phyloP scores from a whole-genome alignment of 2,888 invertebrate genomes.

The Phortica magna region DNA sequence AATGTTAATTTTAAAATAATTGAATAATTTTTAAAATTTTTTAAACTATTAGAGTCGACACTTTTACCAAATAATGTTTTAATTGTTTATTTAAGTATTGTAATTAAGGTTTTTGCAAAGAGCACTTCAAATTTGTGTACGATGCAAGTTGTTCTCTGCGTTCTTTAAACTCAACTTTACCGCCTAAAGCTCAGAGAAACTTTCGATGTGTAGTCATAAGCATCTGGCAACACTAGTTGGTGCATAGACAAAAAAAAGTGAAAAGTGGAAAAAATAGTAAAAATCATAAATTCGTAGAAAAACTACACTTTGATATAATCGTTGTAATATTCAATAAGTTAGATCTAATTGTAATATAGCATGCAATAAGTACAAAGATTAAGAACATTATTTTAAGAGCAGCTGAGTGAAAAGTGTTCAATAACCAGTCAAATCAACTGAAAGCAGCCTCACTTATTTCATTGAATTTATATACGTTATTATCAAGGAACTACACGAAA shows the following conservation, averaged over 20 bases:
- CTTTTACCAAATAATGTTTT: no score
- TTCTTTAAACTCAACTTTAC: no score
- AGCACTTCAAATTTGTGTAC: no score
- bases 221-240: conserved; percentile 5
- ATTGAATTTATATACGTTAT: conserved; percentile 10
- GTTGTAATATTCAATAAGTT: background rate
- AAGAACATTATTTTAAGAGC: background rate
- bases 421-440: background rate
- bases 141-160: no score
- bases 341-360: background rate
- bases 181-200: no score
- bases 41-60: no score
- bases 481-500: conserved; percentile 21
- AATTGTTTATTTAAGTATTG: no score
- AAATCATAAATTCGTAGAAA: background rate
- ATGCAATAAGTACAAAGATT: background rate
- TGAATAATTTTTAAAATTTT: no score
- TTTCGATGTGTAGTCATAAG: background rate
- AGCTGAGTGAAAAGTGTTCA: conserved; percentile 10
- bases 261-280: background rate
- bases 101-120: no score
- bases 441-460: conserved; percentile 10
- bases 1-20: no score
- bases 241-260: background rate
- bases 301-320: background rate